phyloP scores from a whole-genome alignment of 1,140 invertebrate species.

The Ectropis grisescens region DNA sequence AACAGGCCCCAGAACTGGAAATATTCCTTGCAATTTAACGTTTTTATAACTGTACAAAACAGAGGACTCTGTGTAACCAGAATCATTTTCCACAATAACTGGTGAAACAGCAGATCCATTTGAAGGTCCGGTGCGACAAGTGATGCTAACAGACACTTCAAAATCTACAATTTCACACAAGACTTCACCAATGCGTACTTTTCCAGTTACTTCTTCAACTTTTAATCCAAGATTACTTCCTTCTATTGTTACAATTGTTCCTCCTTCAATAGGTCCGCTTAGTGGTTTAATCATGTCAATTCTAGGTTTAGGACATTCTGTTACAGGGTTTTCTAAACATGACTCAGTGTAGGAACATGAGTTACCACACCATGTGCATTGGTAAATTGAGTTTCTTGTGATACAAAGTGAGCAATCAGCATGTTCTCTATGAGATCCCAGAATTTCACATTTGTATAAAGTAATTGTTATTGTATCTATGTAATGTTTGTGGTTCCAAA shows the following conservation, averaged over 20 bases:
- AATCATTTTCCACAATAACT: conserved; percentile 90
- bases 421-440: conserved; percentile 92
- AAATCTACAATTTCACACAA: conserved; percentile 91
- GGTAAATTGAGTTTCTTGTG: conserved; percentile 87
- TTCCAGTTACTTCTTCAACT: conserved; percentile 90
- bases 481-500: conserved; percentile 94
- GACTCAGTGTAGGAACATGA: conserved; percentile 88
- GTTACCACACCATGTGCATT: conserved; percentile 93
- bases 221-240: conserved; percentile 95
- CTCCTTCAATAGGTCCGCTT: conserved; percentile 95
- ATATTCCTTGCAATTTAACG: conserved; percentile 83
- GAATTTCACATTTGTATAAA: conserved; percentile 94
- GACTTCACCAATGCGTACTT: conserved; percentile 92
- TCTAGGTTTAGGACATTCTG: conserved; percentile 90
- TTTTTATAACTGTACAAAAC: conserved; percentile 93
- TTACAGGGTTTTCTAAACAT: conserved; percentile 79
- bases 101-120: conserved; percentile 81
- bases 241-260: conserved; percentile 94
- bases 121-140: conserved; percentile 88
- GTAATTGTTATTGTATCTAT: conserved; percentile 91
- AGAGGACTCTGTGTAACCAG: conserved; percentile 88
- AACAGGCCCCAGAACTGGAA: conserved; percentile 89
- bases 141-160: conserved; percentile 92
- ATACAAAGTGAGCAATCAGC: conserved; percentile 95
- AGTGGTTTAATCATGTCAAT: conserved; percentile 96